Evolutionary conservation across 2,888 invertebrate species (phyloP).

Genomic region (Elysia crispata): DNA sequence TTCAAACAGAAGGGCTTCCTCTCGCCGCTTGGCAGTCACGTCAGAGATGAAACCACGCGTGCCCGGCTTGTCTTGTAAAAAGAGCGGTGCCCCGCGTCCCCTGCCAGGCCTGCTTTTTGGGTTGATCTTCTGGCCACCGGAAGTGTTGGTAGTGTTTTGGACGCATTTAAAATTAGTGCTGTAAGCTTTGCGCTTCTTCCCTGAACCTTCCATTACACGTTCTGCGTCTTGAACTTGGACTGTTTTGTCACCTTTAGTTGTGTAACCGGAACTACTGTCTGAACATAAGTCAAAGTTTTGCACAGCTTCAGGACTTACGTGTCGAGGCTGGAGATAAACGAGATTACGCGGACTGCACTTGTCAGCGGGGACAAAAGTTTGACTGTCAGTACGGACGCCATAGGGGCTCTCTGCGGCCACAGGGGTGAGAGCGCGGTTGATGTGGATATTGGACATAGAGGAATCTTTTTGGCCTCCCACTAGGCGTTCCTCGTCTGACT

Average conservation of each 20-base stretch:
- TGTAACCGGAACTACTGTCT: constrained; percentile 63
- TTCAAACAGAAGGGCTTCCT: constrained; percentile 67
- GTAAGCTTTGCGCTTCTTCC: not conserved
- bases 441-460: constrained; percentile 73
- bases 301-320: constrained; percentile 60
- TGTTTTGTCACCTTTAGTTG: constrained; percentile 15
- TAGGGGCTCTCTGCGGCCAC: constrained; percentile 31
- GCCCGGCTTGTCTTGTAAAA: constrained; percentile 62
- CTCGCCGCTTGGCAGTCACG: constrained; percentile 66
- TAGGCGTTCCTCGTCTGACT: constrained; percentile 61
- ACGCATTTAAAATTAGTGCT: not conserved
- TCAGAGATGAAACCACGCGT: constrained; percentile 69
- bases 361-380: constrained; percentile 39
- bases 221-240: not conserved
- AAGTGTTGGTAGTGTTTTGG: not conserved
- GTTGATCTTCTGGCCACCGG: not conserved
- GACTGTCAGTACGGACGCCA: not conserved
- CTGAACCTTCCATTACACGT: not conserved
- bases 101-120: not conserved
- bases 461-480: constrained; percentile 57
- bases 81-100: not conserved
- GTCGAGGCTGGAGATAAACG: constrained; percentile 20
- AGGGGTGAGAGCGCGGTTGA: constrained; percentile 67
- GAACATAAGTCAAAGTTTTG: constrained; percentile 61
- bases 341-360: constrained; percentile 37